These are phyloP conservation scores for Pseudanteris insignis DNA, from an alignment of 2,888 invertebrate species.

Conservation along the genomic window DNA sequence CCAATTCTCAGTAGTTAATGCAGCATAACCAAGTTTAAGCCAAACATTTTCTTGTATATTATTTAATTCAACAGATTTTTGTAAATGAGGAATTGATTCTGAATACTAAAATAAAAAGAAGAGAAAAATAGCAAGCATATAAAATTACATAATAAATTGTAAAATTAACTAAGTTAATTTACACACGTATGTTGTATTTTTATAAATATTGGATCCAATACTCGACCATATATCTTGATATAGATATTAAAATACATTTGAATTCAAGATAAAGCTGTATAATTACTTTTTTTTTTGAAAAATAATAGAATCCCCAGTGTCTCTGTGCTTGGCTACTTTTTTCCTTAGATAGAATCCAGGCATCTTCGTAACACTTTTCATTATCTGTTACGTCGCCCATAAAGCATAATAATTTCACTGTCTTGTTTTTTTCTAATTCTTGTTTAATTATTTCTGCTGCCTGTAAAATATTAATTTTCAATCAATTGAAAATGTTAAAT, in stretches of 20 bases:
- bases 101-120: constrained; percentile 72
- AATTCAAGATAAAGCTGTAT: too few species aligned
- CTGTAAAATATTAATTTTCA: too few species aligned
- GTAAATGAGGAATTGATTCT: constrained; percentile 82
- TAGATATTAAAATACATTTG: too few species aligned
- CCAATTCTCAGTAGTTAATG: constrained; percentile 82
- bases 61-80: constrained; percentile 85
- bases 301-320: constrained; percentile 86
- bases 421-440: constrained; percentile 80
- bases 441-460: constrained; percentile 89
- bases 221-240: too few species aligned
- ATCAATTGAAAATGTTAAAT: too few species aligned
- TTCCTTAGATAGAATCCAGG: constrained; percentile 87
- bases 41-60: constrained; percentile 87
- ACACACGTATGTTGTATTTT: too few species aligned
- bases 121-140: constrained; percentile 2
- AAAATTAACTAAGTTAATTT: too few species aligned
- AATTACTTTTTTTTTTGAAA: constrained; percentile 73
- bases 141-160: constrained; percentile 11
- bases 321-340: constrained; percentile 86
- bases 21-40: constrained; percentile 87
- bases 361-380: constrained; percentile 81
- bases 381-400: constrained; percentile 90
- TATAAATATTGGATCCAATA: too few species aligned
- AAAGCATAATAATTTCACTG: constrained; percentile 87